Base-by-base conservation (phyloP, 2,888 invertebrate species). In the Eucera pruinosa region DNA sequence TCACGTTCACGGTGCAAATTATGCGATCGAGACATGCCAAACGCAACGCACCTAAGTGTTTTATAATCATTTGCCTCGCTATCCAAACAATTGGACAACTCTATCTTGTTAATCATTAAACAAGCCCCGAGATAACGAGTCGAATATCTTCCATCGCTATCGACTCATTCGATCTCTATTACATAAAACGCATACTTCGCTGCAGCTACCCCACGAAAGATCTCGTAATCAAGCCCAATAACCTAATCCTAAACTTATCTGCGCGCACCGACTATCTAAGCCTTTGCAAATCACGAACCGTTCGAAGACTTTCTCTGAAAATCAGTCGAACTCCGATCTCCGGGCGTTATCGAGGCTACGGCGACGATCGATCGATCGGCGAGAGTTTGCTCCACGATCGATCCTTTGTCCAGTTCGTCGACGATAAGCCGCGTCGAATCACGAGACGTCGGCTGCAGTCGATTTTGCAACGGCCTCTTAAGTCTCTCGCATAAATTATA, bases 391-490 rank as follows among this genome's bases (percentile, higher is more conserved):
- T 70, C 64, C 65, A 58, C 65, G 81, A 78, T 80, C 74, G 84
- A 85, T 84, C 83, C 87, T 86, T 88, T 88, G 87, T 88, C 81
- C 83, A 73, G 52, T 50, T 43, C 55, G 66, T 55, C 58, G 78
- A 69, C 84, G 88, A 88, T 88, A 88, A 89, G 87, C 81, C 83
- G 55, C 68, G 67, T 82, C 85, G 85, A 84, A 88, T 88, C 87
- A 82, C 83, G 85, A 84, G 86, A 78, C 80, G 80, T 79, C 73
- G 65, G 39, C 68, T 57, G 65, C 67, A 25, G 43, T 47, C 74
- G 79, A 86, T 88, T 89, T 87, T 81, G 88, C 89, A 89, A 89
- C 84, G 80, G 67, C 70, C n/a, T 75, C 83, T 43, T 79, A 84
- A 83, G 83, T 79, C 84, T 78, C 81, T 80, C 80, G 85, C 83